These are phyloP conservation scores for Rhodeus uyekii DNA, from an alignment of 2,797 vertebrate genomes.

Conservation along the genomic window DNA sequence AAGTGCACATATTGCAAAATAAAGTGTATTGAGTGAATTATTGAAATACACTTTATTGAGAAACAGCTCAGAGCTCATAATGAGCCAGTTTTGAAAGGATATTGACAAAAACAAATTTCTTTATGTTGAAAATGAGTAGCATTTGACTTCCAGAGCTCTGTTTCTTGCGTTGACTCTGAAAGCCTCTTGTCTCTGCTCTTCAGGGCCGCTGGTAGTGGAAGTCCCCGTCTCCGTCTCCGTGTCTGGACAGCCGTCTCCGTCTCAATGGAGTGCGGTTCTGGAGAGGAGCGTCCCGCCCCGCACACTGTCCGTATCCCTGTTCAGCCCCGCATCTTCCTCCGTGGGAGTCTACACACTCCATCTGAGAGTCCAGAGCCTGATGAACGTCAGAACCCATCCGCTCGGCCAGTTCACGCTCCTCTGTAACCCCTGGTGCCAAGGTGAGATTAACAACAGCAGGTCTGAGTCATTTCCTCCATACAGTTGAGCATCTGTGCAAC, in stretches of 20 bases:
- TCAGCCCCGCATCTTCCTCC: conserved; percentile 62
- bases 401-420: conserved; percentile 68
- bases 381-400: not conserved
- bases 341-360: conserved; percentile 71
- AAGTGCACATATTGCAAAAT: too few species aligned
- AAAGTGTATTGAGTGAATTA: too few species aligned
- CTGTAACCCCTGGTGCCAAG: conserved; percentile 77
- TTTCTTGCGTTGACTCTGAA: not conserved
- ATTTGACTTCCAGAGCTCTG: not conserved
- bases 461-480: too few species aligned
- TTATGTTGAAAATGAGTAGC: not conserved
- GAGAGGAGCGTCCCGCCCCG: conserved; percentile 28
- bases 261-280: conserved; percentile 68
- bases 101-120: not conserved
- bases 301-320: conserved; percentile 64
- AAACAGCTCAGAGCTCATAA: not conserved
- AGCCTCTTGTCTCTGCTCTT: too few species aligned
- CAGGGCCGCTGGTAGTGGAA: conserved; percentile 58
- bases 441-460: too few species aligned
- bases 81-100: not conserved
- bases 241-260: not conserved
- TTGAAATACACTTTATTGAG: too few species aligned
- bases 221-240: conserved; percentile 67
- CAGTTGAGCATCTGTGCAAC: too few species aligned
- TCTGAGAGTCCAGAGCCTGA: conserved; percentile 49